Evolutionary conservation across 2,797 vertebrate species (phyloP).

Genomic region (Kryptopterus vitreolus): DNA sequence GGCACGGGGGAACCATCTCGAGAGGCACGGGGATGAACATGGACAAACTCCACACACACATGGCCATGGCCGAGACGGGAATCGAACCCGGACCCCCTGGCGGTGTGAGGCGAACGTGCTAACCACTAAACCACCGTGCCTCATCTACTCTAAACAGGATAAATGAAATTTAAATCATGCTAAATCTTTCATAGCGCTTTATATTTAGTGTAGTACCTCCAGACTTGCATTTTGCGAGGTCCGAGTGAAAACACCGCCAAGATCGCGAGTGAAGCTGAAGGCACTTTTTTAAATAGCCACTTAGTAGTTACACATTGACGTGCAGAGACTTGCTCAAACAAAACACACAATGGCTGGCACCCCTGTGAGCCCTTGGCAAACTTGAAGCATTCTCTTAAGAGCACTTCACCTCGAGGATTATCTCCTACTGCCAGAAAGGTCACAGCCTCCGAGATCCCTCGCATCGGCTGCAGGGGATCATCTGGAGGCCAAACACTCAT

Average conservation of each 20-base stretch:
- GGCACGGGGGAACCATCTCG: no score
- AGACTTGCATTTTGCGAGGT: background rate
- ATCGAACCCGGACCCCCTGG: no score
- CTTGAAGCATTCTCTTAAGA: background rate
- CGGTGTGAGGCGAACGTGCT: no score
- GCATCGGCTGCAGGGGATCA: background rate
- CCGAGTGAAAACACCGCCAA: background rate
- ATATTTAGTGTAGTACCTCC: no score
- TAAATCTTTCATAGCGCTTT: no score
- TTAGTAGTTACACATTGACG: background rate
- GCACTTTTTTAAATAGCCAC: background rate
- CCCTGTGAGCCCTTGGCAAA: constrained; percentile 5
- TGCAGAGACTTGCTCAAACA: background rate
- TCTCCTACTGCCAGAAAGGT: constrained; percentile 3
- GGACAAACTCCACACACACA: no score
- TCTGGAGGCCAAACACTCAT: background rate
- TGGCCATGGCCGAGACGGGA: no score
- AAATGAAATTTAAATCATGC: no score
- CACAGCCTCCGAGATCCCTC: background rate
- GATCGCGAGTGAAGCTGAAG: background rate
- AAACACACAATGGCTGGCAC: background rate
- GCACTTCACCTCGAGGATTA: background rate
- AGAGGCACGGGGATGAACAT: no score
- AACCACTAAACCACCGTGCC: no score
- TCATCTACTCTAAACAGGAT: no score